These are phyloP conservation scores for Rhodeus uyekii DNA, from an alignment of 2,797 vertebrate species.

Conservation along the genomic window DNA sequence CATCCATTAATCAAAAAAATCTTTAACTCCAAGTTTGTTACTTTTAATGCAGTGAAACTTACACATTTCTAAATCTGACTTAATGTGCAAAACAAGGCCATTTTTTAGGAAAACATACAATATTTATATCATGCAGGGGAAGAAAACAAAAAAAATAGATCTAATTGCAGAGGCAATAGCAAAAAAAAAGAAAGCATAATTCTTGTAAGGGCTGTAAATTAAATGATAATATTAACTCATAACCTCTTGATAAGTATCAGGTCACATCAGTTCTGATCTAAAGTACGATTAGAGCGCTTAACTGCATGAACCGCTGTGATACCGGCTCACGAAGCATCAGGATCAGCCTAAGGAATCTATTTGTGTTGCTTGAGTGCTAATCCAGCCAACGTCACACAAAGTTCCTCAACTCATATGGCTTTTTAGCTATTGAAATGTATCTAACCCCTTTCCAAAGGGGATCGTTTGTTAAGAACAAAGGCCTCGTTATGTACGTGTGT, in stretches of 20 bases:
- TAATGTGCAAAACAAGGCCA: not conserved
- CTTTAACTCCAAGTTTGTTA: not conserved
- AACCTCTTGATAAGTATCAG: not conserved
- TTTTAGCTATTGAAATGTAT: not conserved
- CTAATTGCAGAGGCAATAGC: not conserved
- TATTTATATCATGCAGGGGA: not conserved
- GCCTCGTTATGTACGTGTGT: not conserved
- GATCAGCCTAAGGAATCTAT: constrained; percentile 46
- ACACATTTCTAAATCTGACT: not conserved
- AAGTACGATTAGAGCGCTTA: constrained; percentile 13
- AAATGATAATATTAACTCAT: not conserved
- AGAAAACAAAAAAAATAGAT: not conserved
- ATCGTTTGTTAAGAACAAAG: not conserved
- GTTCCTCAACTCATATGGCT: constrained; percentile 14
- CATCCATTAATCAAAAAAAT: not conserved
- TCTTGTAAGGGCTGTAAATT: not conserved
- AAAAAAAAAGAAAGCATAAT: not conserved
- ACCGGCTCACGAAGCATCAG: not conserved
- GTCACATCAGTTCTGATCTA: not conserved
- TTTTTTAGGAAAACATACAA: not conserved
- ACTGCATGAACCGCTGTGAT: not conserved
- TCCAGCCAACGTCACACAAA: constrained; percentile 33
- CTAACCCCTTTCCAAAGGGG: not conserved
- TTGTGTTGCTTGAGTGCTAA: constrained; percentile 44
- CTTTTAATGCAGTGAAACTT: not conserved